These are phyloP conservation scores for Amorpha juglandis DNA, from an alignment of 2,888 invertebrate species.

Conservation along the genomic window DNA sequence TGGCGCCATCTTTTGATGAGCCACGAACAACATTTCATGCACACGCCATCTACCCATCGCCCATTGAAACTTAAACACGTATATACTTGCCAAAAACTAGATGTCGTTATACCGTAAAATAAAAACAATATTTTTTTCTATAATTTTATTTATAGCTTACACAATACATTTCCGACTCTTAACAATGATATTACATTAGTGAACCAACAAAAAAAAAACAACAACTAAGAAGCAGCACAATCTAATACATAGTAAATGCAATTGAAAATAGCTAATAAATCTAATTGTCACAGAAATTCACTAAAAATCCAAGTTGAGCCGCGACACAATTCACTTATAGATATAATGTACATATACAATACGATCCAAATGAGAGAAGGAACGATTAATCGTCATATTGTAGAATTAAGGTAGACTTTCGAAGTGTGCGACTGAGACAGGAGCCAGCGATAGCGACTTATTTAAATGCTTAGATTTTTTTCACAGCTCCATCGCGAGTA, in stretches of 20 bases:
- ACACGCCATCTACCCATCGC: neutral
- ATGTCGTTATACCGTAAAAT: neutral
- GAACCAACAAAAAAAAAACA: slow-evolving; percentile 59
- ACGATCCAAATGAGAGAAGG: too few relatives aligned
- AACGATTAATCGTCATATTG: too few relatives aligned
- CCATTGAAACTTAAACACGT: neutral
- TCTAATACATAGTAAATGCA: slow-evolving; percentile 30
- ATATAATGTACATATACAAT: neutral
- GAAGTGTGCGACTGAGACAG: too few relatives aligned
- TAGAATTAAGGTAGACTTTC: too few relatives aligned
- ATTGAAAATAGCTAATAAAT: slow-evolving; percentile 11
- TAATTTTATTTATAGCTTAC: slow-evolving; percentile 46
- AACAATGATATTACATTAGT: slow-evolving; percentile 57
- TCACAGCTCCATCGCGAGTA: too few relatives aligned
- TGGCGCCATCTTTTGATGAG: neutral
- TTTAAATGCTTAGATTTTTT: too few relatives aligned
- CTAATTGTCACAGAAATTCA: slow-evolving; percentile 14
- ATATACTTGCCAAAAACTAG: neutral
- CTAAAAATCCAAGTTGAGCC: neutral
- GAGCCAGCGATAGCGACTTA: too few relatives aligned
- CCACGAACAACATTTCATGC: neutral
- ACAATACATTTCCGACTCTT: slow-evolving; percentile 59
- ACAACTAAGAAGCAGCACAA: slow-evolving; percentile 50
- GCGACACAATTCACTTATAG: neutral
- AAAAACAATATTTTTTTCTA: neutral